Conservation (phyloP, 2,113 vertebrate species). For the Puffinus mauretanicus region DNA sequence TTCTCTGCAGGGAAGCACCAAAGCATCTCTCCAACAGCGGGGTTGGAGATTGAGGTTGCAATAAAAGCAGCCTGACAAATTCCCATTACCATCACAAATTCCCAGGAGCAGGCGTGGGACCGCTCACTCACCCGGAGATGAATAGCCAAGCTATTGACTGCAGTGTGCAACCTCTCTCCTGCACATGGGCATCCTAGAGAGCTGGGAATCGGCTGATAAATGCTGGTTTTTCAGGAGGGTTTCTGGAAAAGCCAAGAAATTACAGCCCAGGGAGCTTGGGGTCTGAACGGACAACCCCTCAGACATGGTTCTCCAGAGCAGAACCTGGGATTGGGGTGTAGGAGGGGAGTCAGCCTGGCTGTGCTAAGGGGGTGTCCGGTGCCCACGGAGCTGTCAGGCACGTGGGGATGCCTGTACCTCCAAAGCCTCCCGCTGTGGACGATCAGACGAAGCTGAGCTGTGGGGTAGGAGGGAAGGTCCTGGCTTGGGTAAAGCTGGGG, state of each 20-base stretch:
- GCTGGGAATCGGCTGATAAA: neutral
- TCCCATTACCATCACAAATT: neutral
- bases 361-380: neutral
- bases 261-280: neutral
- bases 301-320: neutral
- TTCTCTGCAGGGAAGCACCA: neutral
- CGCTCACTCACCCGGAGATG: neutral
- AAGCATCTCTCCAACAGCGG: neutral
- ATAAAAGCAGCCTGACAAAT: neutral
- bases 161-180: neutral
- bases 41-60: neutral
- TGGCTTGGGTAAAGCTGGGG: neutral
- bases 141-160: neutral
- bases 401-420: neutral
- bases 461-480: neutral
- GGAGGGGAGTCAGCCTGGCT: neutral
- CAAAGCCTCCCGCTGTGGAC: neutral
- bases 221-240: neutral
- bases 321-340: accelerated
- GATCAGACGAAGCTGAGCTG: neutral
- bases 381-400: accelerated
- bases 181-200: neutral
- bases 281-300: neutral
- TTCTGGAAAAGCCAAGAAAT: neutral
- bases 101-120: neutral